A percentile compares a stretch with the other conserved stretches of the same genome.
These are phyloP conservation scores for Perizoma affinitatum DNA, from an alignment of 2,888 invertebrate genomes.

Conservation along the genomic window DNA sequence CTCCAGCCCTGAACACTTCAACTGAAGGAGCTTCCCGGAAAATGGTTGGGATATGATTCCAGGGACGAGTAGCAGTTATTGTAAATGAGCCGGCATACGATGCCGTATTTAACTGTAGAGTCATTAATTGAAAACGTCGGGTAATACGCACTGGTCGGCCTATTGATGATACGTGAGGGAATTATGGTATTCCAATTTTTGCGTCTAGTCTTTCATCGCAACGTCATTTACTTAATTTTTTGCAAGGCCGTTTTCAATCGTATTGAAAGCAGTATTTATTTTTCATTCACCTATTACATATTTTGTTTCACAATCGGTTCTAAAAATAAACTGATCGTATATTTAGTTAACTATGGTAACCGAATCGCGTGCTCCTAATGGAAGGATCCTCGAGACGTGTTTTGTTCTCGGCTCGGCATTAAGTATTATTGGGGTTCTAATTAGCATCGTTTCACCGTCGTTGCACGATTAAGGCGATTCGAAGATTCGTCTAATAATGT, in stretches of 20 bases:
- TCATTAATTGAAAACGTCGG: too few relatives aligned
- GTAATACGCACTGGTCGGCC: too few relatives aligned
- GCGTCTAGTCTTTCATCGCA: background rate
- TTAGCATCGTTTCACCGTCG: slow-evolving; percentile 49
- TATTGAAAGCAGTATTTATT: background rate
- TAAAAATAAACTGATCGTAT: slow-evolving; percentile 3
- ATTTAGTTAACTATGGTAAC: slow-evolving; percentile 53
- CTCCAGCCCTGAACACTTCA: too few relatives aligned
- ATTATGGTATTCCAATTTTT: too few relatives aligned
- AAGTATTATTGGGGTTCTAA: slow-evolving; percentile 44
- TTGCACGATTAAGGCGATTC: slow-evolving; percentile 45
- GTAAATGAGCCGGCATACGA: too few relatives aligned
- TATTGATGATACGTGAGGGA: too few relatives aligned
- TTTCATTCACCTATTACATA: background rate
- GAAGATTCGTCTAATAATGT: too few relatives aligned
- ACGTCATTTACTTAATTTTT: slow-evolving; percentile 2
- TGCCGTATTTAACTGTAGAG: too few relatives aligned
- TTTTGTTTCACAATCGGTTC: background rate
- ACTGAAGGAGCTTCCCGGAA: too few relatives aligned
- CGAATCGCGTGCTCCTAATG: slow-evolving; percentile 56
- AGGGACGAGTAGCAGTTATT: too few relatives aligned
- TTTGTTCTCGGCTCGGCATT: slow-evolving; percentile 44
- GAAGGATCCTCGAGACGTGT: slow-evolving; percentile 41
- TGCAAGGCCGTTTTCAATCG: background rate
- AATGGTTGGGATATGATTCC: too few relatives aligned